These are phyloP conservation scores for Pilophorus perplexus DNA, from an alignment of 2,888 invertebrate genomes.

Conservation along the genomic window DNA sequence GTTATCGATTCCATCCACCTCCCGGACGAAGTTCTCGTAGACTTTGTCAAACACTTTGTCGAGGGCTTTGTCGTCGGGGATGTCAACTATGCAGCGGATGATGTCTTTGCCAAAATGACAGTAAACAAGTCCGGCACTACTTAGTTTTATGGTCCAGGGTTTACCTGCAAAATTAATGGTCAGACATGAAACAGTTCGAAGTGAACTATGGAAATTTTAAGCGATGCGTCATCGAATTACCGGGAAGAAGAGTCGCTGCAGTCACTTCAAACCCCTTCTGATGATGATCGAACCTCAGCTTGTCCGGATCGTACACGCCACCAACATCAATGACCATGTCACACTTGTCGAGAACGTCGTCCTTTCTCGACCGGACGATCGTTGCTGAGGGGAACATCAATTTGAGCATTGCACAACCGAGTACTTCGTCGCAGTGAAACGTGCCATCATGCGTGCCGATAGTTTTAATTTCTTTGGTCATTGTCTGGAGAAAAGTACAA, in stretches of 20 bases:
- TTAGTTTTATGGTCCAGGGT: constrained; percentile 65
- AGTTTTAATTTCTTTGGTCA: constrained; percentile 39
- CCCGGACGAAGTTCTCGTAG: constrained; percentile 84
- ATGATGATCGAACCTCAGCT: constrained; percentile 88
- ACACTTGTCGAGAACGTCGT: constrained; percentile 67
- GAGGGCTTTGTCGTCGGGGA: constrained; percentile 57
- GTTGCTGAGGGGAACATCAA: constrained; percentile 75
- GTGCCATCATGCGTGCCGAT: constrained; percentile 78
- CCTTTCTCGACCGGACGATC: constrained; percentile 65
- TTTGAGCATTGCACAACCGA: constrained; percentile 91
- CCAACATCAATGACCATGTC: constrained; percentile 97
- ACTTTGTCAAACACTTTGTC: constrained; percentile 65
- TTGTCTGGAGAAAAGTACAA: constrained; percentile 1
- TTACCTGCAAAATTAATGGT: too few species aligned
- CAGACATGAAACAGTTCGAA: too few species aligned
- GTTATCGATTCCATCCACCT: constrained; percentile 96
- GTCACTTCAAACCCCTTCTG: constrained; percentile 72
- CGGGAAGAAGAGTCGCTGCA: constrained; percentile 63
- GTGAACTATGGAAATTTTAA: too few species aligned
- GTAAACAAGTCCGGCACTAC: constrained; percentile 92
- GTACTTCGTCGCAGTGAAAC: constrained; percentile 91
- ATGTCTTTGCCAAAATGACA: constrained; percentile 83
- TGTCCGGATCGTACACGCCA: constrained; percentile 72
- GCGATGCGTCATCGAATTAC: too few species aligned
- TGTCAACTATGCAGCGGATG: constrained; percentile 60